phyloP scores from a whole-genome alignment of 2,888 invertebrate species.

The Chymomyza procnemis region DNA sequence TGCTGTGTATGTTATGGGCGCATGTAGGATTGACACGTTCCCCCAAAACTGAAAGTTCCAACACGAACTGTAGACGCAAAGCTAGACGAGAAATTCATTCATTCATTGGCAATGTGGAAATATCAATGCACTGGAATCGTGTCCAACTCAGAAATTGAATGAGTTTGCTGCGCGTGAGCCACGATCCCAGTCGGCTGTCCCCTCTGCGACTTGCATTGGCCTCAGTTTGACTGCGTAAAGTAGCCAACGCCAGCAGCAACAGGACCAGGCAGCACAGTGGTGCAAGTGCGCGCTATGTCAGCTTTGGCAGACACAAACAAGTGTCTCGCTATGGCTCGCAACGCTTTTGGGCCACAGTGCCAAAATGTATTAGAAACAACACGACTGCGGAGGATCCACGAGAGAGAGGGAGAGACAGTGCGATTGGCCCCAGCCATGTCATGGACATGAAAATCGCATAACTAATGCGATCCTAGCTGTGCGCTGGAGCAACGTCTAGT shows the following conservation, averaged over 20 bases:
- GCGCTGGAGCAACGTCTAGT: neutral
- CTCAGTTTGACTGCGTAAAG: neutral
- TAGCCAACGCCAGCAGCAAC: neutral
- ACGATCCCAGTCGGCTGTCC: conserved; percentile 49
- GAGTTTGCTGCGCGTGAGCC: conserved; percentile 71
- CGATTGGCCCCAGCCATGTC: neutral
- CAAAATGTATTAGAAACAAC: conserved; percentile 2
- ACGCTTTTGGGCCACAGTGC: neutral
- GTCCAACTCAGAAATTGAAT: conserved; percentile 69
- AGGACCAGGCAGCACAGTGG: too few species aligned
- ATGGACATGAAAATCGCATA: conserved; percentile 12
- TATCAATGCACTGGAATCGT: conserved; percentile 49
- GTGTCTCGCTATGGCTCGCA: neutral
- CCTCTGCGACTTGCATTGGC: neutral
- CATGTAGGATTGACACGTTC: conserved; percentile 63
- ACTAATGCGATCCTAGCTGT: conserved; percentile 14
- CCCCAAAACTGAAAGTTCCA: conserved; percentile 41
- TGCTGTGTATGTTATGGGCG: too few species aligned
- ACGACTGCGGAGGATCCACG: neutral
- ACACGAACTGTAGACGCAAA: conserved; percentile 15
- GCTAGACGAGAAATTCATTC: conserved; percentile 60
- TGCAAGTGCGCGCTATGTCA: neutral
- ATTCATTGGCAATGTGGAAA: conserved; percentile 29
- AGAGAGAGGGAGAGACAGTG: neutral
- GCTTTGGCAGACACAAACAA: neutral